Evolutionary conservation across 2,113 vertebrate species (phyloP), one percentile per base, ranked within the genome.

Genomic region (Burhinus bistriatus): DNA sequence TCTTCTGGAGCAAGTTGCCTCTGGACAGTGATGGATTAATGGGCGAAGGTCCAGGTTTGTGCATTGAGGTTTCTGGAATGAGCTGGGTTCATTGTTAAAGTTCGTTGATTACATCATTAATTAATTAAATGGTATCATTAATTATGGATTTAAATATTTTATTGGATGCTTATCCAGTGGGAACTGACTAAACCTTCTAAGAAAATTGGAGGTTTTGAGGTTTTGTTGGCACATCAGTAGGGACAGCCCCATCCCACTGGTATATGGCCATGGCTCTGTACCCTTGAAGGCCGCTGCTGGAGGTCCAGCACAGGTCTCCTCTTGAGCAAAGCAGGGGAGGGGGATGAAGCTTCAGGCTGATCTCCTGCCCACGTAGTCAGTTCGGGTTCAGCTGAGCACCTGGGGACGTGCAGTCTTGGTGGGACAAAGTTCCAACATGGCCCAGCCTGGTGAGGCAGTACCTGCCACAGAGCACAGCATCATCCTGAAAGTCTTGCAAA

Each of bases 51-150:
- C 69, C 42, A 32, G 30, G 34, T 42, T 76, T 32, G 52, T 55
- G 77, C 21, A 2, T 0, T 26, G 72, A 54, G 15, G 25, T 47
- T 38, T 78, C 54, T n/a, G 61, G 42, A 64, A 69, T 11, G 72
- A 71, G 51, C 16, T 1, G 3, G 23, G 23, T 36, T 52, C 0
- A 0, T 38, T 6, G 4, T 29, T 29, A 45, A 30, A 20, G 25
- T 36, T 58, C 65, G 70, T 62, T 68, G 51, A 19, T 76, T 32
- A 10, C 2, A 2, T 16, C 11, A 6, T 45, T 45, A 69, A 55
- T 79, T 76, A 47, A 85, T 87, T 29, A 72, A 78, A 70, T n/a
- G 10, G 4, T 42, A 15, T 45, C 0, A 0, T 89, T 84, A 45
- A 49, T 64, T 68, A 71, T 16, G 71, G 55, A 36, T 87, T 83